These are phyloP conservation scores for Rhizomys pruinosus DNA, from an alignment of 2,113 vertebrate species.

Conservation along the genomic window DNA sequence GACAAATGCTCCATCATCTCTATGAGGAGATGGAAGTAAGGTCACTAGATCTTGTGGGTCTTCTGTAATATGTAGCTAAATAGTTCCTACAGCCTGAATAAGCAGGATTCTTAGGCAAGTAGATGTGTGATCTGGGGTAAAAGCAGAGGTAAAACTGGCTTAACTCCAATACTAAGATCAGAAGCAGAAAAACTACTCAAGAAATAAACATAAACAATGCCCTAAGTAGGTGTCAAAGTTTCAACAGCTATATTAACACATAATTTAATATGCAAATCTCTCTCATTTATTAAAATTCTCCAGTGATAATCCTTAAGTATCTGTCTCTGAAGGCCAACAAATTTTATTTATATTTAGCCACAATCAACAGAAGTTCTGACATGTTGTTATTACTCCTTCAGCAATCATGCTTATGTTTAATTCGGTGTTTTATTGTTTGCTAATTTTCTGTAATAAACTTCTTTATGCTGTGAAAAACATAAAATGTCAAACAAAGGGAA, in stretches of 20 bases:
- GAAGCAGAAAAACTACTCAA: neutral
- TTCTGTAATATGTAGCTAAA: neutral
- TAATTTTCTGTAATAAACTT: slow-evolving; percentile 62
- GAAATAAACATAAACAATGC: slow-evolving; percentile 19
- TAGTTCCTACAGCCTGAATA: neutral
- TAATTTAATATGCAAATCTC: neutral
- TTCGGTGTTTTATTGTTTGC: slow-evolving; percentile 66
- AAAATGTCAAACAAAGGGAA: slow-evolving; percentile 33
- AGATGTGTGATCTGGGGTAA: neutral
- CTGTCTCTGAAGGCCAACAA: neutral
- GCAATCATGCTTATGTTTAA: slow-evolving; percentile 63
- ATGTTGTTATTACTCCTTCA: slow-evolving; percentile 15
- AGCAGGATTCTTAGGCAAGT: neutral
- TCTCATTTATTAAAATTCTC: slow-evolving; percentile 23
- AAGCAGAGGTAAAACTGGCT: neutral
- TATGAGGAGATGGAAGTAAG: slow-evolving; percentile 54
- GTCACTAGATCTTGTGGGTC: slow-evolving; percentile 35
- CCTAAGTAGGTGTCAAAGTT: neutral
- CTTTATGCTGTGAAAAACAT: slow-evolving; percentile 47
- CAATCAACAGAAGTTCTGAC: slow-evolving; percentile 5
- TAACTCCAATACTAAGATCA: neutral
- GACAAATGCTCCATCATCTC: slow-evolving; percentile 62
- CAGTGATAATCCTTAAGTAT: neutral
- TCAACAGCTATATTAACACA: neutral
- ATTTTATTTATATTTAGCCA: slow-evolving; percentile 60